phyloP scores from a whole-genome alignment of 2,113 vertebrate species.

The Pithys albifrons region DNA sequence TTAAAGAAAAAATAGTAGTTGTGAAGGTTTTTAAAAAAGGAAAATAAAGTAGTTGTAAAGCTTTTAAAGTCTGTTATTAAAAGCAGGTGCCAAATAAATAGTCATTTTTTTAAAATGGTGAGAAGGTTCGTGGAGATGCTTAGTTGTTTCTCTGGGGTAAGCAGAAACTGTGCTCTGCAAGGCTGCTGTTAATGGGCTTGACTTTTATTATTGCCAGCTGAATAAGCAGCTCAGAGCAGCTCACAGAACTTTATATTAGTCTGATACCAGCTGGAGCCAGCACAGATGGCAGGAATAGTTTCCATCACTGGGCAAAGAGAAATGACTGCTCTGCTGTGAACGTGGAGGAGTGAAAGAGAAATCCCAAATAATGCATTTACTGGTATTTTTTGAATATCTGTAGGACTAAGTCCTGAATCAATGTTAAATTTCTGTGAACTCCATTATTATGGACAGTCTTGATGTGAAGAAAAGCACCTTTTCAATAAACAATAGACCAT shows the following conservation, averaged over 20 bases:
- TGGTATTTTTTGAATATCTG: neutral
- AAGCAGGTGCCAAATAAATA: neutral
- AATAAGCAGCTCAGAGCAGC: constrained; percentile 50
- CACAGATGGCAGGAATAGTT: constrained; percentile 3
- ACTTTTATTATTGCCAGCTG: constrained; percentile 39
- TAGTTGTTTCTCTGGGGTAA: neutral
- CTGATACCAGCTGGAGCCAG: constrained; percentile 35
- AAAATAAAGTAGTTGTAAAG: neutral
- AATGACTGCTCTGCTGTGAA: neutral
- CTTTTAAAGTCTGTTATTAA: neutral
- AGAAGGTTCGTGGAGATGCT: neutral
- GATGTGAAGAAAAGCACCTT: neutral
- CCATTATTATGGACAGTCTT: neutral
- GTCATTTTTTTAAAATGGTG: neutral
- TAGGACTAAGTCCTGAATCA: neutral
- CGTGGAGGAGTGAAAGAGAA: neutral
- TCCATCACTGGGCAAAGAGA: neutral
- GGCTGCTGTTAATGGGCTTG: constrained; percentile 33
- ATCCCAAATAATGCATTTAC: neutral
- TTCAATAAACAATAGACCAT: neutral
- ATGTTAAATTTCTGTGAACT: neutral
- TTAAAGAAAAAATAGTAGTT: neutral
- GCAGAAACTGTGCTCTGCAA: constrained; percentile 17
- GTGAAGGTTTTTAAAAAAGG: neutral
- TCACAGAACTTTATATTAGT: constrained; percentile 31